These are phyloP conservation scores for Falcunculus frontatus DNA, from an alignment of 2,113 vertebrate genomes.

Conservation along the genomic window DNA sequence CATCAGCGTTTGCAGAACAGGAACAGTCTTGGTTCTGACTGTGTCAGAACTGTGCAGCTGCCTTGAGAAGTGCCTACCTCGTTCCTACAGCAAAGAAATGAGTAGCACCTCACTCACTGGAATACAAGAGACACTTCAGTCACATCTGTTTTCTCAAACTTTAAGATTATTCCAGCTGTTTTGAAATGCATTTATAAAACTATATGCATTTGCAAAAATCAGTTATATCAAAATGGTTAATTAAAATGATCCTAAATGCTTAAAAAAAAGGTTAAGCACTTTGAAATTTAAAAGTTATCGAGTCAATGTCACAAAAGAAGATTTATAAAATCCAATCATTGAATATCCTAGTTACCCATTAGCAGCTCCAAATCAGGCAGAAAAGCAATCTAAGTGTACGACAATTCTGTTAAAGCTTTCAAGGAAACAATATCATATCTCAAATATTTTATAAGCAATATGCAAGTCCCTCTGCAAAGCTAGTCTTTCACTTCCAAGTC, in stretches of 20 bases:
- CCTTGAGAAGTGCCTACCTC: not conserved
- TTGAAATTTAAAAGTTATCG: not conserved
- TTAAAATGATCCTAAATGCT: not conserved
- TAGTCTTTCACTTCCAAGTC: not conserved
- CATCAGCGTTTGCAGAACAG: not conserved
- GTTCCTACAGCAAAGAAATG: not conserved
- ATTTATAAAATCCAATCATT: not conserved
- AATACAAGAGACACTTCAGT: not conserved
- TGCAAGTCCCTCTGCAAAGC: not conserved
- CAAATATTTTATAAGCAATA: not conserved
- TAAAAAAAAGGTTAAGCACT: not conserved
- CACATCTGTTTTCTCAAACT: not conserved
- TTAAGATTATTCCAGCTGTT: not conserved
- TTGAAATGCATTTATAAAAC: not conserved
- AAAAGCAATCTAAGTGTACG: not conserved
- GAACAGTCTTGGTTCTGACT: not conserved
- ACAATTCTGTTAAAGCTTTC: not conserved
- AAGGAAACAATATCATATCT: not conserved
- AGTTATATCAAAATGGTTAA: not conserved
- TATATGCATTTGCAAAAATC: not conserved
- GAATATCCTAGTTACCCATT: not conserved
- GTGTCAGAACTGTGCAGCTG: not conserved
- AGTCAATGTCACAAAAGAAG: not conserved
- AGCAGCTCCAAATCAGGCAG: not conserved
- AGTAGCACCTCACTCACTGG: not conserved